Evolutionary conservation across 2,888 invertebrate genomes (phyloP), one percentile per base, ranked within the genome.

Genomic region (Trisateles emortualis): DNA sequence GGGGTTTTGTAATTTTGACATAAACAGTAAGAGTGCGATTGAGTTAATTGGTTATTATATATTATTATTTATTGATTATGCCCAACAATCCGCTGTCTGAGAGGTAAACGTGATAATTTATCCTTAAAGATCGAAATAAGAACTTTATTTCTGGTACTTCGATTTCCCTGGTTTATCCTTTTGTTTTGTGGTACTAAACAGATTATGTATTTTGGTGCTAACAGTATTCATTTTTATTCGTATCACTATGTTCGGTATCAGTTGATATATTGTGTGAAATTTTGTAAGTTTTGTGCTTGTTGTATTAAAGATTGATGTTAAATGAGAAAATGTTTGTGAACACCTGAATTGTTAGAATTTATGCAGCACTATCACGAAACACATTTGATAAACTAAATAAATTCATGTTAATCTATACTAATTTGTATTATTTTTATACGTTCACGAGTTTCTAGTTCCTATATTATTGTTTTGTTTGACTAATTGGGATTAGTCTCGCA

Each of bases 301-400:
- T 81, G 79, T 81, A 59, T 58, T 56, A 78, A 77, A 68, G 75
- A 75, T 86, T 84, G 77, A 79, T 83, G 81, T 86, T 85, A 26
- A 24, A 39, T 81, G 76, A 59, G 61, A 76, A n/a, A 76, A 72
- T 65, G 79, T 81, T 83, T 86, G 85, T 86, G 77, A 76, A 85
- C 89, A 89, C 90, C 66, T 75, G 78, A 85, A 73, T 85, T 87
- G 84, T 85, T 87, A 88, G 87, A 85, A 85, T 82, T 62, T 86
- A 85, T 75, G 79, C 76, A 76, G 88, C 90, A 91, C 91, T 81
- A 78, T 88, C 89, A 91, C 88, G 79, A 81, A 86, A 88, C 87
- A 88, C 84, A 85, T 86, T 87, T 89, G 85, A 86, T 88, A 84
- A 88, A 86, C 81, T 85, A 83, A 92, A 90, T 90, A 92, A 91